Conservation (phyloP, 2,113 vertebrate genomes). For the Leptodactylus fuscus region DNA sequence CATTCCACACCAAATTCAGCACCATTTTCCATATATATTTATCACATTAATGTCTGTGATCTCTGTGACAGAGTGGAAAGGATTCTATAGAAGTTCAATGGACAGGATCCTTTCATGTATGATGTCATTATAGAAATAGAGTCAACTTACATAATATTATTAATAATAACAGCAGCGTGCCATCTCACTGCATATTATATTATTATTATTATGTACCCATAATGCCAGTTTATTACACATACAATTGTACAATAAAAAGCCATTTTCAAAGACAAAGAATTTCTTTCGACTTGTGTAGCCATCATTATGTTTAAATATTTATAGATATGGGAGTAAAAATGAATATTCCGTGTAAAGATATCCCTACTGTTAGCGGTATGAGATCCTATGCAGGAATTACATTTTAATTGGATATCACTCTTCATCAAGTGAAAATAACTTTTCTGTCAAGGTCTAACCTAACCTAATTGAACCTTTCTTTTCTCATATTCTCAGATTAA, state of each 20-base stretch:
- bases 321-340: constrained; percentile 28
- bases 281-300: constrained; percentile 1
- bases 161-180: background rate
- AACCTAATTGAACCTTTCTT: background rate
- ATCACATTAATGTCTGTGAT: too few relatives aligned
- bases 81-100: background rate
- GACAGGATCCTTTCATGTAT: background rate
- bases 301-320: constrained; percentile 41
- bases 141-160: background rate
- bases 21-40: too few relatives aligned
- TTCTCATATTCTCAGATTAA: background rate
- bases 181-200: background rate
- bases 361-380: constrained; percentile 31
- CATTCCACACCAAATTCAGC: too few relatives aligned
- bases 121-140: background rate
- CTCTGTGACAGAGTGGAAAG: background rate
- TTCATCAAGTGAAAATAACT: constrained; percentile 31
- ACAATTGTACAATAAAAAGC: constrained; percentile 8
- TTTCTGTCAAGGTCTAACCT: background rate
- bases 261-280: constrained; percentile 14
- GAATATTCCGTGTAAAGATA: constrained; percentile 30
- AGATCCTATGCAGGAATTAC: constrained; percentile 11
- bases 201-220: background rate
- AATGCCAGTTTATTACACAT: background rate
- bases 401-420: constrained; percentile 30